Evolutionary conservation across 2,113 vertebrate species (phyloP), one percentile per base, ranked within the genome.

Genomic region (Colossoma macropomum): DNA sequence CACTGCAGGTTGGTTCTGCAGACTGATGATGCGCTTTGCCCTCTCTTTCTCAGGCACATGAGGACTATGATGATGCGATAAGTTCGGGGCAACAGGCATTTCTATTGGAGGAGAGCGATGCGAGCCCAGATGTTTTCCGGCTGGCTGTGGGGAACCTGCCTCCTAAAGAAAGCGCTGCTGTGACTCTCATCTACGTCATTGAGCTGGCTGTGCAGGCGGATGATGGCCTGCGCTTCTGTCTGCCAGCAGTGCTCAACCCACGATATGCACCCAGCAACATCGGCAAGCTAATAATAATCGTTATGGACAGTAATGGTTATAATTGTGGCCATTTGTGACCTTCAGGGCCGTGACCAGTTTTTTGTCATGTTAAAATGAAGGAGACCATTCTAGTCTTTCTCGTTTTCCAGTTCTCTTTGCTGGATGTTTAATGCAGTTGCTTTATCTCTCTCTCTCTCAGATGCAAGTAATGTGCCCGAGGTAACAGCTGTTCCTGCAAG

Each of bases 161-260:
- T 28, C 93, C 95, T 0, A 92, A 91, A 17, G 89, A 94, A 9
- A 92, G 90, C 30, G 94, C 90, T 12, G 90, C 90, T 4, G 87
- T 96, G 80, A 94, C 92, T 32, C 86, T 96, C 88, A 90, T 88
- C 79, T 96, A 95, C 0, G 91, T 96, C 74, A 94, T 91, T 84
- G 95, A 96, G 86, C 92, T 96, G 88, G 76, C 91, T 2, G 82
- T 95, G 71, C 92, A 96, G 84, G 89, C 92, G 0, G 94, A 96
- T 0, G 91, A 92, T 0, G 94, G 93, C 4, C 84, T 95, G 86
- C 90, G 95, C 76, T 96, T 93, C 13, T 90, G 94, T 83, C 91
- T 96, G 69, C 95, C 95, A 0, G 87, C 88, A 56, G 86, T 96
- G 54, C 93, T 96, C 75, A 96, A 95, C 80, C 95, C 95, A 21